These are phyloP conservation scores for Lamellibrachia columna DNA, from an alignment of 2,888 invertebrate species.

Conservation along the genomic window DNA sequence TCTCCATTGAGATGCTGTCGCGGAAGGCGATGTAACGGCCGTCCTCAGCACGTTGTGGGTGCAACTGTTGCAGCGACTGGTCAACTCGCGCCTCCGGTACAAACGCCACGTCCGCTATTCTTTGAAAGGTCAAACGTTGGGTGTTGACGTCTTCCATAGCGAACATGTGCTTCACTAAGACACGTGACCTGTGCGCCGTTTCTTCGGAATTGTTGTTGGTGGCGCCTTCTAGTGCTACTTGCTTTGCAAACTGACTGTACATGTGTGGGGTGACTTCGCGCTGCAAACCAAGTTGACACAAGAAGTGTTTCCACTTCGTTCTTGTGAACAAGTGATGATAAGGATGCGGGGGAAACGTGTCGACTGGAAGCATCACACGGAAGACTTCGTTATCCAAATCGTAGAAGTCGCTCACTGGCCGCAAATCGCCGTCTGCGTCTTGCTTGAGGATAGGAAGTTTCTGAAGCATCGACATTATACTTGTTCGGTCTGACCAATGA, in stretches of 20 bases:
- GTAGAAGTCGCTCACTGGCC: conserved; percentile 44
- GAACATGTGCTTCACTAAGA: too few relatives aligned
- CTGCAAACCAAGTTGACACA: conserved; percentile 36
- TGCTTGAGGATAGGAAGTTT: conserved; percentile 38
- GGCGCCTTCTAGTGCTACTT: conserved; percentile 33
- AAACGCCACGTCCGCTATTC: conserved; percentile 34
- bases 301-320: conserved; percentile 39
- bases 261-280: conserved; percentile 34
- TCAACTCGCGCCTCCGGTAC: conserved; percentile 27
- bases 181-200: too few relatives aligned
- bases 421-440: conserved; percentile 37
- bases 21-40: conserved; percentile 36
- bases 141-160: background rate
- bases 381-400: conserved; percentile 45
- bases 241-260: conserved; percentile 36
- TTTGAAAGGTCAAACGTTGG: conserved; percentile 26
- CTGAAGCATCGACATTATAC: conserved; percentile 38
- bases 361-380: conserved; percentile 41
- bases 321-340: conserved; percentile 31
- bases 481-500: conserved; percentile 23
- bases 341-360: conserved; percentile 33
- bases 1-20: conserved; percentile 30
- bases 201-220: too few relatives aligned
- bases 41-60: conserved; percentile 26
- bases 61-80: conserved; percentile 24